These are phyloP conservation scores for Xylota segnis DNA, from an alignment of 2,888 invertebrate genomes.

Conservation along the genomic window DNA sequence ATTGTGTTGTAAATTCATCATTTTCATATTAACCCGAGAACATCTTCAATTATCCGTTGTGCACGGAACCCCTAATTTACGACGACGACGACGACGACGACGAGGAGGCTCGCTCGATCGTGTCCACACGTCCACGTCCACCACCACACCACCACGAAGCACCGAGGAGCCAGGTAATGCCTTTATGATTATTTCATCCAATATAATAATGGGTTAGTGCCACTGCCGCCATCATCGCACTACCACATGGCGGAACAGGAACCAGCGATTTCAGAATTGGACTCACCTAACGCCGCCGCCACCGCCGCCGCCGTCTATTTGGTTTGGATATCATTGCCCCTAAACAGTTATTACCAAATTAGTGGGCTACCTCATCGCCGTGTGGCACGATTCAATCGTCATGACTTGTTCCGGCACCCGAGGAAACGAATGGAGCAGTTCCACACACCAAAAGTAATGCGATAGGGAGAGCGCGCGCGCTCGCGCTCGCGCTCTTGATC, in stretches of 20 bases:
- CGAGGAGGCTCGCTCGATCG: conserved; percentile 50
- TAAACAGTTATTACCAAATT: conserved; percentile 75
- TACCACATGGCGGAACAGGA: conserved; percentile 26
- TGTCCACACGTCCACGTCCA: conserved; percentile 61
- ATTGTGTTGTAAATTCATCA: conserved; percentile 74
- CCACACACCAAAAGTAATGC: conserved; percentile 14
- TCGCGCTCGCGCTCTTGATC: not conserved
- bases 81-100: conserved; percentile 27
- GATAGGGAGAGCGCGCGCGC: conserved; percentile 3
- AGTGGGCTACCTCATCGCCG: conserved; percentile 47
- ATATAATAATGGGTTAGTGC: conserved; percentile 76
- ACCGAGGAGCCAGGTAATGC: conserved; percentile 38
- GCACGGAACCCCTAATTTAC: conserved; percentile 75
- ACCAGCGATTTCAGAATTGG: conserved; percentile 61
- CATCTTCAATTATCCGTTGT: conserved; percentile 75
- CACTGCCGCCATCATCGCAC: conserved; percentile 42
- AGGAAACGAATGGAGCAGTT: conserved; percentile 52
- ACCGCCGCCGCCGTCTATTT: conserved; percentile 55
- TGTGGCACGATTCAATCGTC: conserved; percentile 74
- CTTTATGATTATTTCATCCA: conserved; percentile 76
- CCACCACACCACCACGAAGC: conserved; percentile 17
- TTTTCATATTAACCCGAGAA: conserved; percentile 74
- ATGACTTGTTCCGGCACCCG: conserved; percentile 66
- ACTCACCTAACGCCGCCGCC: conserved; percentile 42
- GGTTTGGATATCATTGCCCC: conserved; percentile 69